These are phyloP conservation scores for Labia minor DNA, from an alignment of 2,888 invertebrate species.

Conservation along the genomic window DNA sequence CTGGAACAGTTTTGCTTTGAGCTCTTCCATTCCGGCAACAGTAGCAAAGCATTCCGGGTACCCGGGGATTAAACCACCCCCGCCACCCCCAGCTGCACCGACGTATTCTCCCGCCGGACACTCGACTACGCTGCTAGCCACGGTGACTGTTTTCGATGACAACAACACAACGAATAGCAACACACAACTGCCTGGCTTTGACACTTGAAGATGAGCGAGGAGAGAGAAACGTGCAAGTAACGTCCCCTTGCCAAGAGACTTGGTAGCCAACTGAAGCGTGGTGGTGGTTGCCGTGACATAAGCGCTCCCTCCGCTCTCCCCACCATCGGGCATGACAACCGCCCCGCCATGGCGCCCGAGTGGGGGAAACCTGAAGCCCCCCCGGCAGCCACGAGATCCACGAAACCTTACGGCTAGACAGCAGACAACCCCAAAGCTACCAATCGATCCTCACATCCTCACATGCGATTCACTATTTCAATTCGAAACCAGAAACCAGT, in stretches of 20 bases:
- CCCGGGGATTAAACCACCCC: neutral
- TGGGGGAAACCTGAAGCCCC: slow-evolving; percentile 2
- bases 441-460: too few relatives aligned
- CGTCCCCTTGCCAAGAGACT: neutral
- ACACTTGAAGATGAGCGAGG: too few relatives aligned
- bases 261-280: slow-evolving; percentile 1
- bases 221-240: neutral
- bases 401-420: slow-evolving; percentile 3
- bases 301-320: neutral
- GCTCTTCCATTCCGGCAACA: neutral
- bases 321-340: neutral
- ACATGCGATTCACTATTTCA: too few relatives aligned
- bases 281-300: neutral
- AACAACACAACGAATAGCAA: neutral
- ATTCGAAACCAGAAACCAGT: too few relatives aligned
- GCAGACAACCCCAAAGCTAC: neutral
- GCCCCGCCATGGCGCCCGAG: neutral
- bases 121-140: neutral
- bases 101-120: neutral
- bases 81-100: slow-evolving; percentile 1
- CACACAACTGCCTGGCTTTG: neutral
- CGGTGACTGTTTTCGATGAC: neutral
- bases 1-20: neutral
- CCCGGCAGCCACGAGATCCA: neutral
- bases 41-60: neutral